These are phyloP conservation scores for Enteromius fasciolatus DNA, from an alignment of 2,797 vertebrate genomes.

Conservation along the genomic window DNA sequence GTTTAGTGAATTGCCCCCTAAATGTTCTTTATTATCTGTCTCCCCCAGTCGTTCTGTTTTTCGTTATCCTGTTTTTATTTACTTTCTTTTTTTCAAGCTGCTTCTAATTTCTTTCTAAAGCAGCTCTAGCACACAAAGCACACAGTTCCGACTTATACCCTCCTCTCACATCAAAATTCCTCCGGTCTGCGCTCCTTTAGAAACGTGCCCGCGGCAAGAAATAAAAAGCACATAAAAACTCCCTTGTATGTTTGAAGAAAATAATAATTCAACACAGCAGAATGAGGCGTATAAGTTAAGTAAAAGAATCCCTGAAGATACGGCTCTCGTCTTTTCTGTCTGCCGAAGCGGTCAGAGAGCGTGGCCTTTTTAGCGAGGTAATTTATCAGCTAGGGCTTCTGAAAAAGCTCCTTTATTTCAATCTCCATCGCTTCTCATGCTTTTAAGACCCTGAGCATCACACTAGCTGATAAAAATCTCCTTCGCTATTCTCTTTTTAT, in stretches of 20 bases:
- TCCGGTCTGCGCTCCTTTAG: conserved; percentile 37
- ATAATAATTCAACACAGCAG: conserved; percentile 41
- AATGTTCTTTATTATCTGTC: conserved; percentile 10
- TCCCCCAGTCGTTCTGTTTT: neutral
- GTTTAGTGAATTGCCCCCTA: neutral
- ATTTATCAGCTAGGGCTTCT: conserved; percentile 43
- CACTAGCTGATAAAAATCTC: conserved; percentile 39
- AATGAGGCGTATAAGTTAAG: conserved; percentile 48
- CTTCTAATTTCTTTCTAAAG: conserved; percentile 56
- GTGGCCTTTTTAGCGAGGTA: conserved; percentile 41
- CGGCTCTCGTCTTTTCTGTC: conserved; percentile 16
- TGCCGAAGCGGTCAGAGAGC: neutral
- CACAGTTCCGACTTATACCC: conserved; percentile 5
- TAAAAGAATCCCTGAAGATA: conserved; percentile 37
- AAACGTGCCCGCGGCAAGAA: conserved; percentile 46
- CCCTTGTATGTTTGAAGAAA: conserved; percentile 49
- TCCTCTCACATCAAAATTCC: conserved; percentile 49
- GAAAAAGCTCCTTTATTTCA: conserved; percentile 46
- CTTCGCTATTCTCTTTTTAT: conserved; percentile 62
- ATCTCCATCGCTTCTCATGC: conserved; percentile 37
- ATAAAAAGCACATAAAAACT: conserved; percentile 46
- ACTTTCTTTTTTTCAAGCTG: conserved; percentile 39
- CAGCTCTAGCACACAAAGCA: conserved; percentile 48
- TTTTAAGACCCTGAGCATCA: conserved; percentile 50
- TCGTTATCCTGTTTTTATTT: conserved; percentile 24